Percentiles rank a stretch among this genome's conserved stretches.
These are phyloP conservation scores for Sternarchorhynchus goeldii DNA, from an alignment of 2,797 vertebrate genomes.

Conservation along the genomic window DNA sequence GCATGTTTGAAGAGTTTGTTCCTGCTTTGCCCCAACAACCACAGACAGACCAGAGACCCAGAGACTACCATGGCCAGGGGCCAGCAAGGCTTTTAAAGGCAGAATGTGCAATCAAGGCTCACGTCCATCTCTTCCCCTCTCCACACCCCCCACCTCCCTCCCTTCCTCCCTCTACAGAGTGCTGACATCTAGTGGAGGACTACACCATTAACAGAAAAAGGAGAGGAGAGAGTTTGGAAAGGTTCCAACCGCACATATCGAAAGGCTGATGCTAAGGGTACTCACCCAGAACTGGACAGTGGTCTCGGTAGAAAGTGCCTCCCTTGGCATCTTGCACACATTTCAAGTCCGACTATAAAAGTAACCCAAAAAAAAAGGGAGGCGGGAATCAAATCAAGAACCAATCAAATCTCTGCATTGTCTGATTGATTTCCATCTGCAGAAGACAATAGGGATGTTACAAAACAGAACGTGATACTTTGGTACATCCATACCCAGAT, in stretches of 20 bases:
- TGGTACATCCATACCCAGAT: too few species aligned
- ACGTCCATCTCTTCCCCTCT: too few species aligned
- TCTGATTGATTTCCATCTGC: too few species aligned
- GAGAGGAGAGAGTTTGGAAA: background rate
- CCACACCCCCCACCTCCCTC: background rate
- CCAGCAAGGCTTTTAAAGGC: slow-evolving; percentile 45
- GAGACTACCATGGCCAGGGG: slow-evolving; percentile 28
- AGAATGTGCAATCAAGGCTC: slow-evolving; percentile 46
- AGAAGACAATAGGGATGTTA: too few species aligned
- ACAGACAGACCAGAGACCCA: background rate
- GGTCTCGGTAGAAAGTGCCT: slow-evolving; percentile 98
- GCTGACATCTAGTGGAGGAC: slow-evolving; percentile 76
- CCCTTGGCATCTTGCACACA: slow-evolving; percentile 99
- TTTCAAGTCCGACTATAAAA: slow-evolving; percentile 91
- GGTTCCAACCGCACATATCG: slow-evolving; percentile 39
- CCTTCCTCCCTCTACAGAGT: slow-evolving; percentile 31
- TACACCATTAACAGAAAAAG: background rate
- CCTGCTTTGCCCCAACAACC: background rate
- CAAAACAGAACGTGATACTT: too few species aligned
- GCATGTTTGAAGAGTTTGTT: slow-evolving; percentile 20
- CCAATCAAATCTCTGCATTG: too few species aligned
- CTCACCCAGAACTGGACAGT: slow-evolving; percentile 98
- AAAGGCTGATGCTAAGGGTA: slow-evolving; percentile 56
- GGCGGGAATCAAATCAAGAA: background rate
- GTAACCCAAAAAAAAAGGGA: slow-evolving; percentile 39